Base-by-base conservation (phyloP, 1,140 invertebrate species). In the Bombus sibiricus region DNA sequence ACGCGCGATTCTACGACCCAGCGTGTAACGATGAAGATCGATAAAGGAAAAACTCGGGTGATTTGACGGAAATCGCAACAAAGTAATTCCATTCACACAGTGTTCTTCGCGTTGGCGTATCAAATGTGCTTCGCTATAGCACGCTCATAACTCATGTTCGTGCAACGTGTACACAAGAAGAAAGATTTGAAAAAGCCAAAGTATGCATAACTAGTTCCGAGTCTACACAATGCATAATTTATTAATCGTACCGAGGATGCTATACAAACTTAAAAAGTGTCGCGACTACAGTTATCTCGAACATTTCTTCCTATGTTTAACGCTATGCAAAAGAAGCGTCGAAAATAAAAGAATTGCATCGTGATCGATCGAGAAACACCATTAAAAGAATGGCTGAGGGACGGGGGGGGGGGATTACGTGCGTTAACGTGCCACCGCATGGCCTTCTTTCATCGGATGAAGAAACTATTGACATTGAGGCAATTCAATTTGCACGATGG, bases 401-500 rank as follows among this genome's bases (percentile, higher is more conserved):
- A 9, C 0, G 34, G 34, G 41, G 39, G 41, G 12, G 10, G 39
- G 9, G 64, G 39, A 72, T 72, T 69, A 78, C 32, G 75, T n/a
- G 83, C 68, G 72, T 84, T 73, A 71, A 85, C 85, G 81, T 82
- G 80, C 57, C 82, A 79, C 69, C 34, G 72, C 59, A 4, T 72
- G 73, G 59, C 72, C 82, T 84, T 84, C 75, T 84, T 84, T 69
- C 57, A 12, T 28, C 39, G 76, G 66, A 41, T 64, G 57, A 84
- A 84, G 77, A 69, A 85, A 85, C 32, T 80, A 80, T 85, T 85
- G 76, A 85, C 83, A 85, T 85, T 85, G 77, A 85, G 68, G 77
- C 83, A 72, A 80, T 85, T 85, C 68, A 85, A 85, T 85, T 85
- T 80, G 57, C 83, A 41, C 64, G 66, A 85, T 64, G 83, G 83